Base-by-base conservation (phyloP, 2,888 invertebrate genomes). In the Torymus aiolomorphi region DNA sequence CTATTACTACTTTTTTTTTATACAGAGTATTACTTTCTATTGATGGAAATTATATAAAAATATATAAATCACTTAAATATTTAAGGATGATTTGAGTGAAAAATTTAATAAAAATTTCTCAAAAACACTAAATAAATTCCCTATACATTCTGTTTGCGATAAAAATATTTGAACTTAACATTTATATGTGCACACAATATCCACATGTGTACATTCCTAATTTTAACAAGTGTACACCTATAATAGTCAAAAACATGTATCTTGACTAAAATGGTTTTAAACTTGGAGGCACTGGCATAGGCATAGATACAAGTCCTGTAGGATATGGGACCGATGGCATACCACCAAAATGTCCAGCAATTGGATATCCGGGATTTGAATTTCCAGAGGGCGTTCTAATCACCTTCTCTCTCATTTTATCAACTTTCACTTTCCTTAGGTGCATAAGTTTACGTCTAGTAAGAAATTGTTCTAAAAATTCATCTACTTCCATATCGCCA, bases 381-480 rank as follows among this genome's bases (percentile, higher is more conserved):
- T 90, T 86, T 24, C 84, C 83, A 12, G 91, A 90, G 59, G 90
- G 88, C 83, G 89, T 90, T 76, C 90, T 90, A 65, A 96, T 91
- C 13, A 96, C 90, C 87, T 96, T 20, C 20, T 20, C 96, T 67
- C 94, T 92, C 94, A 99, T 95, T 92, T 98, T 98, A 83, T 99
- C 98, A 0, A 97, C 95, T 91, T 98, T 98, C 13, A 98, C 95
- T 88, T 96, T 95, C 70, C 97, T 93, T 82, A 95, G 88, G 89
- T 97, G 97, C 92, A 96, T 95, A 56, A 94, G 88, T 86, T 94
- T 94, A 65, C 98, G 93, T 81, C 93, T 93, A 0, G 93, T 92
- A 78, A 96, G 92, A 90, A 97, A 99, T 78, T 96, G 94, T 80
- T 96, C 96, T 4, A 98, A 91, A 88, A 98, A 99, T 80, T 94